phyloP scores from a whole-genome alignment of 2,888 invertebrate genomes.

The Dryomyza anilis region DNA sequence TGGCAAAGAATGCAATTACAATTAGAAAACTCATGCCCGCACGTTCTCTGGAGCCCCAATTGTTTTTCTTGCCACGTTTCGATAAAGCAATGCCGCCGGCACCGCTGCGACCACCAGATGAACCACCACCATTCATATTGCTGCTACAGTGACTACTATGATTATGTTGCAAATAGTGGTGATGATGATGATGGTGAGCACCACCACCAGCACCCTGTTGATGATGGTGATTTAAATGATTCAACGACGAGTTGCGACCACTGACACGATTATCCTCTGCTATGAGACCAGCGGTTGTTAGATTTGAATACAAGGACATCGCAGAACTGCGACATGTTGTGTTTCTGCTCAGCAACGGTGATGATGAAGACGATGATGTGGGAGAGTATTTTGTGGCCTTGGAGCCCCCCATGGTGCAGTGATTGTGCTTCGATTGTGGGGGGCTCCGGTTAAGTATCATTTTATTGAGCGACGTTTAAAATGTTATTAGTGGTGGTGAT shows the following conservation, averaged over 20 bases:
- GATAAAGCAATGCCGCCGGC: constrained; percentile 31
- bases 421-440: constrained; percentile 50
- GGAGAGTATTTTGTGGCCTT: constrained; percentile 32
- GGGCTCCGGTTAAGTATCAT: constrained; percentile 58
- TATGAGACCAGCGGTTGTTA: constrained; percentile 36
- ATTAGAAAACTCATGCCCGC: constrained; percentile 89
- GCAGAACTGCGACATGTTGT: constrained; percentile 29
- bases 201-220: constrained; percentile 16
- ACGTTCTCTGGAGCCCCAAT: constrained; percentile 69
- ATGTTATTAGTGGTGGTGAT: no score
- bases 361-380: constrained; percentile 14
- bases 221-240: constrained; percentile 31
- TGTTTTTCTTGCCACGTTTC: constrained; percentile 57
- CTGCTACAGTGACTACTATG: constrained; percentile 35
- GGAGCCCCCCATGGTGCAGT: constrained; percentile 58
- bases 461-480: no score
- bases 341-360: constrained; percentile 3
- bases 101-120: constrained; percentile 13
- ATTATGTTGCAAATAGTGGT: constrained; percentile 33
- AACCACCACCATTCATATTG: constrained; percentile 32
- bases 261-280: constrained; percentile 22
- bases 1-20: constrained; percentile 87
- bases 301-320: constrained; percentile 35
- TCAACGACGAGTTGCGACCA: constrained; percentile 37
- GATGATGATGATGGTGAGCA: constrained; percentile 29